Conservation (phyloP, 2,113 vertebrate genomes). For the Hyperoodon ampullatus region DNA sequence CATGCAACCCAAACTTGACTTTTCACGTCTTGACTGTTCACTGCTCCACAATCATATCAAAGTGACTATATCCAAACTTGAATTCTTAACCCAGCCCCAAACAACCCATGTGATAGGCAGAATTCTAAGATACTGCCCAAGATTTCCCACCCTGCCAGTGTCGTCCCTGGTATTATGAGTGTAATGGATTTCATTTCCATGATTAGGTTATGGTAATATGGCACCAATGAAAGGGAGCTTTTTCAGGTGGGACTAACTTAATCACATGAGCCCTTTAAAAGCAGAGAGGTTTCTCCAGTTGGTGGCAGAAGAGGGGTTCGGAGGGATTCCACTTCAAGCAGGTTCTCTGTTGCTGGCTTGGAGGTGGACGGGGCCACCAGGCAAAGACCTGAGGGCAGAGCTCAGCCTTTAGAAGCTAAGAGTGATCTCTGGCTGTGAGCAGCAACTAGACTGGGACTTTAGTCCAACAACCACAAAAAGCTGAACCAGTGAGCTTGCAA, state of each 20-base stretch:
- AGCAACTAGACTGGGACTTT: background rate
- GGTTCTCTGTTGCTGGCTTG: background rate
- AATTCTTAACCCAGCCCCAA: background rate
- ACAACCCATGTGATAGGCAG: background rate
- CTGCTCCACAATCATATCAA: background rate
- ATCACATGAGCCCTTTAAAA: background rate
- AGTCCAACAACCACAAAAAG: background rate
- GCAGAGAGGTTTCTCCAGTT: background rate
- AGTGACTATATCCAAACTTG: background rate
- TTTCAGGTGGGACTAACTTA: background rate
- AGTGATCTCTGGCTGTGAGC: background rate
- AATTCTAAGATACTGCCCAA: background rate
- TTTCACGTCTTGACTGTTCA: background rate
- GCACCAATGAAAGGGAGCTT: background rate
- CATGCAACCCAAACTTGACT: background rate
- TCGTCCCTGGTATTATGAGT: background rate
- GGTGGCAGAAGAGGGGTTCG: background rate
- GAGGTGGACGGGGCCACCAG: background rate
- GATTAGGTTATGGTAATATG: background rate
- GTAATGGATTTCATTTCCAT: background rate
- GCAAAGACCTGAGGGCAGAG: background rate
- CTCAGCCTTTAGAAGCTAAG: background rate
- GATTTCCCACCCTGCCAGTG: accelerated
- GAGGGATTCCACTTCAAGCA: background rate
- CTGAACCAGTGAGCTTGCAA: no score